These are phyloP conservation scores for Cacoxenus indagator DNA, from an alignment of 2,888 invertebrate species.

Conservation along the genomic window DNA sequence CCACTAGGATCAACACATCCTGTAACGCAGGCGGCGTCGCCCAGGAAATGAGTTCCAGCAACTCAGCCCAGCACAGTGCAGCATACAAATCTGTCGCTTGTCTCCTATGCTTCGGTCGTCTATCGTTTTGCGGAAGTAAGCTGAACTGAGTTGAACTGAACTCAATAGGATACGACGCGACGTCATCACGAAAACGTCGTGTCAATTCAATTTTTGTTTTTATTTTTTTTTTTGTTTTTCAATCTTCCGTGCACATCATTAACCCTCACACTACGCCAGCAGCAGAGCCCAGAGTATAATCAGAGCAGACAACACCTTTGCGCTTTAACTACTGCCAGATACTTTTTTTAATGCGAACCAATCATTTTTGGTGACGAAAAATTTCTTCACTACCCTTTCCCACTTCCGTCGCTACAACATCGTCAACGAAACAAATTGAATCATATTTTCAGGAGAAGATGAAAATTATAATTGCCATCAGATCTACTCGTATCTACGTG, in stretches of 20 bases:
- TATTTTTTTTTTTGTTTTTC: too few species aligned
- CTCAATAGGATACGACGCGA: neutral
- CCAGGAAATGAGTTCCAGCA: constrained; percentile 62
- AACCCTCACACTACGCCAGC: constrained; percentile 48
- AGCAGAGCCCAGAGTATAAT: constrained; percentile 50
- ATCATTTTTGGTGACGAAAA: neutral
- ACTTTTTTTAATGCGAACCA: neutral
- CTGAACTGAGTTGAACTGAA: neutral
- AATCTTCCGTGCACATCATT: constrained; percentile 60
- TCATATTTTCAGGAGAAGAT: constrained; percentile 55
- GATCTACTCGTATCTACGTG: constrained; percentile 31
- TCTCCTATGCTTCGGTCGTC: neutral
- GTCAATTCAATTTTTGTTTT: constrained; percentile 63
- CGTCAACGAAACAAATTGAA: constrained; percentile 50
- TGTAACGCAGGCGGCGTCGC: constrained; percentile 47
- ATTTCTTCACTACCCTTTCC: neutral
- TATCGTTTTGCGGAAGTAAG: too few species aligned
- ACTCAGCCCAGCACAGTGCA: too few species aligned
- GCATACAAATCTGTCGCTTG: constrained; percentile 49
- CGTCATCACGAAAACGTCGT: constrained; percentile 34
- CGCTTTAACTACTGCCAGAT: constrained; percentile 7
- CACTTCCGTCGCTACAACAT: neutral
- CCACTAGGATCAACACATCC: constrained; percentile 28
- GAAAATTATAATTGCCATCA: constrained; percentile 61
- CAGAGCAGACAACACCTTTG: constrained; percentile 51